phyloP scores from a whole-genome alignment of 2,113 vertebrate species.

The Capra hircus region DNA sequence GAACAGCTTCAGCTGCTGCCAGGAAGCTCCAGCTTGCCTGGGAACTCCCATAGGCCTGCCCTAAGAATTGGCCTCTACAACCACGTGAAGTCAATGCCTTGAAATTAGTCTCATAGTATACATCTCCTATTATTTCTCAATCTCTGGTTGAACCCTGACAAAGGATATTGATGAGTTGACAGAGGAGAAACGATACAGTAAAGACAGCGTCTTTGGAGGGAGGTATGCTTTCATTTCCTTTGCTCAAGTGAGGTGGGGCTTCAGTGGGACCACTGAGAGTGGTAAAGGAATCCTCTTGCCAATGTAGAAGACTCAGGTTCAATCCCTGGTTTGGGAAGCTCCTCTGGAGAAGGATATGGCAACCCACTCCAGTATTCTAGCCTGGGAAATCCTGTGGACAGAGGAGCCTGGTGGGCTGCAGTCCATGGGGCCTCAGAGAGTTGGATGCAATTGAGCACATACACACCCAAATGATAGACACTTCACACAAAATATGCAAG shows the following conservation, averaged over 20 bases:
- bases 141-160: neutral
- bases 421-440: neutral
- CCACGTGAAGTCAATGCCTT: neutral
- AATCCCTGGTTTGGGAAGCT: neutral
- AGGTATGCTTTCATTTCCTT: neutral
- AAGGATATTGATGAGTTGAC: neutral
- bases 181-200: neutral
- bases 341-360: neutral
- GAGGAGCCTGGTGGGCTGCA: neutral
- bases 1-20: neutral
- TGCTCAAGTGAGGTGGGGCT: neutral
- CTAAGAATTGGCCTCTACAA: neutral
- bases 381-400: neutral
- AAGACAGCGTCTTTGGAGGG: neutral
- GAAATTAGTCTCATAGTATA: neutral
- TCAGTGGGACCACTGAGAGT: neutral
- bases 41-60: neutral
- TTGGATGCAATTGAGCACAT: neutral
- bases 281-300: neutral
- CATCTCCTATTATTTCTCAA: neutral
- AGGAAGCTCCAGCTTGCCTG: neutral
- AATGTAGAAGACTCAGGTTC: neutral
- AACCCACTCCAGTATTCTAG: neutral
- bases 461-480: neutral
- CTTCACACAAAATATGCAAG: neutral